Base-by-base conservation (phyloP, 37 sponge, comb jelly and placozoan species). In the Diacarnus erythraeanus region DNA sequence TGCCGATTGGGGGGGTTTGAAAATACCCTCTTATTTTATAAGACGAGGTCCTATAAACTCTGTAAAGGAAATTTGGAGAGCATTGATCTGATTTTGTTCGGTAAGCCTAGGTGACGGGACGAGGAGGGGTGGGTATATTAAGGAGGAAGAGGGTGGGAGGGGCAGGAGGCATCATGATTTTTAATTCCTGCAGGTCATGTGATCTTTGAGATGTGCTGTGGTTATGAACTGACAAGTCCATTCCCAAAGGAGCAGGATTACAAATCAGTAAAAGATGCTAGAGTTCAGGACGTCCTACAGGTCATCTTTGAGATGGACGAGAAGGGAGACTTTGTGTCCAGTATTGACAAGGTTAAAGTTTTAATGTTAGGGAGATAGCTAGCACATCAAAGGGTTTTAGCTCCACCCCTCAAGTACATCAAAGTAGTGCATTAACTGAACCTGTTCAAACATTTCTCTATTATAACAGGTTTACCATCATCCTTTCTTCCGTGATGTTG, bases 151-250 rank as follows among this genome's bases (percentile, higher is more conserved):
- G 30, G 12, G 23, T 25, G 9, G 65, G 9, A 27, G 15, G 9
- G 65, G 30, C 17, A 17, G 56, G 56, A 20, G 56, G 10, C 17
- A 17, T 17, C 56, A 10, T 38, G 35, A 18, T 37, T 17, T 18
- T 12, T 36, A 18, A 3, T 36, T 8, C 10, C 6, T 69, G 71
- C 77, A 87, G 92, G 86, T 69, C 87, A 88, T 59, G 61, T 82
- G 44, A 8, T 88, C 29, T 88, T 78, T 77, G 89, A 88, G 64
- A 80, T 88, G 89, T 20, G 43, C 60, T 82, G 78, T 70, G 89
- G 89, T 21, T 75, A 77, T 39, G 89, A 88, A 30, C 74, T 88
- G 29, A 65, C 78, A 1, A 29, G 37, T 3, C 68, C 72, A 41
- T 34, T 26, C 17, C 89, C 89, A 6, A 21, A 36, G 29, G 77